phyloP scores from a whole-genome alignment of 2,888 invertebrate species.

The Hirtodrosophila alboralis region DNA sequence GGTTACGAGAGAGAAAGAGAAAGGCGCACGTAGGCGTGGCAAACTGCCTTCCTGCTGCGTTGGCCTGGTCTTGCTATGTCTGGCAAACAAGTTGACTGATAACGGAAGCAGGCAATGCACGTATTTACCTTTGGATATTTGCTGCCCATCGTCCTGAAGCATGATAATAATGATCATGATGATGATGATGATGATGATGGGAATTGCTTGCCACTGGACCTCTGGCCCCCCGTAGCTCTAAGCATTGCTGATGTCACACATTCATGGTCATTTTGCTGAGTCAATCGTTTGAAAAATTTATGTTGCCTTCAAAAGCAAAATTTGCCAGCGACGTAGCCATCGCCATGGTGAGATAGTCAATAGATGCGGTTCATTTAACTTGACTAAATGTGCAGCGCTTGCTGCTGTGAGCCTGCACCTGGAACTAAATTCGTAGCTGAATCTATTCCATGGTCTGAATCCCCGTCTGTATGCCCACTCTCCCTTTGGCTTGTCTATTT shows the following conservation, averaged over 20 bases:
- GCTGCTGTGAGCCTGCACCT: slow-evolving; percentile 38
- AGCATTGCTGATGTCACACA: slow-evolving; percentile 74
- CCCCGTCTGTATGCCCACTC: too few relatives aligned
- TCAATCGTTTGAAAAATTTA: slow-evolving; percentile 79
- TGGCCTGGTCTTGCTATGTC: slow-evolving; percentile 18
- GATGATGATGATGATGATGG: slow-evolving; percentile 20
- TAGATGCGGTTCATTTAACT: slow-evolving; percentile 78
- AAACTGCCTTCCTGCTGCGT: slow-evolving; percentile 1
- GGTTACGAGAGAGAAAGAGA: slow-evolving; percentile 13
- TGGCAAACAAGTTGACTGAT: slow-evolving; percentile 73
- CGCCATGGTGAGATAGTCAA: slow-evolving; percentile 67
- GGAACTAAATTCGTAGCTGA: not conserved
- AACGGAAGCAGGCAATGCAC: slow-evolving; percentile 76
- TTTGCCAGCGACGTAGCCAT: slow-evolving; percentile 55
- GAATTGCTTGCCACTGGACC: slow-evolving; percentile 6
- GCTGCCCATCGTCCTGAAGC: slow-evolving; percentile 30
- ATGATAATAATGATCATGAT: slow-evolving; percentile 29
- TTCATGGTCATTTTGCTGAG: slow-evolving; percentile 79
- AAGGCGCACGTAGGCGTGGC: slow-evolving; percentile 38
- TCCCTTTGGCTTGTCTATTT: not conserved
- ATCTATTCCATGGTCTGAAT: too few relatives aligned
- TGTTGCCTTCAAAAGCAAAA: slow-evolving; percentile 78
- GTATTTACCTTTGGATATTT: slow-evolving; percentile 74
- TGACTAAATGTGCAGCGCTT: slow-evolving; percentile 73
- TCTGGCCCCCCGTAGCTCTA: slow-evolving; percentile 1